Evolutionary conservation across 2,113 vertebrate species (phyloP).

Genomic region (Phylloscopus whistleri): DNA sequence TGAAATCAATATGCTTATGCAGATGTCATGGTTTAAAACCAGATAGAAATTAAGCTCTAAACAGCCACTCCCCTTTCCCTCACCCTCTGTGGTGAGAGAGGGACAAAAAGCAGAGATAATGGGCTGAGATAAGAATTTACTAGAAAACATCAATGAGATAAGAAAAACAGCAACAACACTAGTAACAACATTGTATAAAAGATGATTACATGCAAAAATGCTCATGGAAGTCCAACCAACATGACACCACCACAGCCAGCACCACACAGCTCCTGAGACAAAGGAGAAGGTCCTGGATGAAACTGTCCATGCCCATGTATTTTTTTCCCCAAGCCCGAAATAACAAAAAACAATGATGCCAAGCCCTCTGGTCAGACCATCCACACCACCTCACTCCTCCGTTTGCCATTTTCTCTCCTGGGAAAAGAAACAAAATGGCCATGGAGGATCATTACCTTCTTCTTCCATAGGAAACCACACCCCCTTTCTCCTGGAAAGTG

Average conservation of each 20-base stretch:
- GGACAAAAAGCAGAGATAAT: neutral
- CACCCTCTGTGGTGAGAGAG: neutral
- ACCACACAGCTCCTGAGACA: neutral
- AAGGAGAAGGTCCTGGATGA: neutral
- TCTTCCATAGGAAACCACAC: neutral
- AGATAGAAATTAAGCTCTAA: neutral
- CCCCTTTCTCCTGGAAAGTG: neutral
- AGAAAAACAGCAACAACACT: neutral
- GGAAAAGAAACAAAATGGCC: neutral
- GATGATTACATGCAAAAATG: neutral
- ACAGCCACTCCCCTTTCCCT: neutral
- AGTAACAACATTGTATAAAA: neutral
- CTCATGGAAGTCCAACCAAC: fast-evolving
- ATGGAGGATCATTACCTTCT: neutral
- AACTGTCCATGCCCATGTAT: fast-evolving
- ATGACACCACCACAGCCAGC: fast-evolving
- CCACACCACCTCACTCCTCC: neutral
- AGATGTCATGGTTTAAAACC: neutral
- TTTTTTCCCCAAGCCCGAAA: neutral
- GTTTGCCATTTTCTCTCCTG: neutral
- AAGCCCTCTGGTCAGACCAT: neutral
- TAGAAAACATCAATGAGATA: neutral
- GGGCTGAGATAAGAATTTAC: neutral
- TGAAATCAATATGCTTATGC: neutral
- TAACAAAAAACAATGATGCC: neutral